phyloP scores from a whole-genome alignment of 1,140 invertebrate genomes.

The Eriocheir sinensis region DNA sequence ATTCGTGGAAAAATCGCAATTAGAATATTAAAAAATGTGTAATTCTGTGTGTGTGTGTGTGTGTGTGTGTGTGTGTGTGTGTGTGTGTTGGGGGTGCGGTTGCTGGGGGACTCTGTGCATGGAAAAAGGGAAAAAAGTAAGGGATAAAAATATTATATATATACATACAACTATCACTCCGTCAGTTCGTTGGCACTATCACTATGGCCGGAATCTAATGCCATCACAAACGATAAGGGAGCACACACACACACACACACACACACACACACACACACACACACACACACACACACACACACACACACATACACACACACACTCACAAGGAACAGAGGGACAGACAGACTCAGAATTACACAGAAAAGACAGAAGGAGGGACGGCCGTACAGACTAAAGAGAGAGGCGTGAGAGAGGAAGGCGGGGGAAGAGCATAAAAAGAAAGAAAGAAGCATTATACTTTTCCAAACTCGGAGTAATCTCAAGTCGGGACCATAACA shows the following conservation, averaged over 20 bases:
- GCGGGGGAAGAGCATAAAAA: background rate
- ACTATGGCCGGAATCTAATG: too few species aligned
- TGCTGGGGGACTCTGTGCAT: too few species aligned
- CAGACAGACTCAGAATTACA: background rate
- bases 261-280: slow-evolving; percentile 20
- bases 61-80: slow-evolving; percentile 14
- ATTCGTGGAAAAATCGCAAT: too few species aligned
- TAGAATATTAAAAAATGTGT: too few species aligned
- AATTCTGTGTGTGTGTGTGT: background rate
- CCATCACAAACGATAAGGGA: too few species aligned
- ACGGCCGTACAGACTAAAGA: background rate
- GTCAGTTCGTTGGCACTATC: too few species aligned
- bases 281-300: slow-evolving; percentile 22
- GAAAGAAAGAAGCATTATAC: background rate
- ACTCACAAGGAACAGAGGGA: background rate
- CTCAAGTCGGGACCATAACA: background rate
- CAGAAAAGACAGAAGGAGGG: background rate
- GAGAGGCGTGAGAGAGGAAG: background rate
- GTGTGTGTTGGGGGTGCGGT: background rate
- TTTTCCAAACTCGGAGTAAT: background rate
- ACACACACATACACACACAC: background rate
- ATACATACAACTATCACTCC: too few species aligned
- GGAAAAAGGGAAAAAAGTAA: too few species aligned
- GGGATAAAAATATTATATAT: too few species aligned
- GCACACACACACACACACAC: slow-evolving; percentile 21